A percentile compares a stretch with the other conserved stretches of the same genome.
Conservation (phyloP, 2,113 vertebrate species). For the Zosterops japonicus region DNA sequence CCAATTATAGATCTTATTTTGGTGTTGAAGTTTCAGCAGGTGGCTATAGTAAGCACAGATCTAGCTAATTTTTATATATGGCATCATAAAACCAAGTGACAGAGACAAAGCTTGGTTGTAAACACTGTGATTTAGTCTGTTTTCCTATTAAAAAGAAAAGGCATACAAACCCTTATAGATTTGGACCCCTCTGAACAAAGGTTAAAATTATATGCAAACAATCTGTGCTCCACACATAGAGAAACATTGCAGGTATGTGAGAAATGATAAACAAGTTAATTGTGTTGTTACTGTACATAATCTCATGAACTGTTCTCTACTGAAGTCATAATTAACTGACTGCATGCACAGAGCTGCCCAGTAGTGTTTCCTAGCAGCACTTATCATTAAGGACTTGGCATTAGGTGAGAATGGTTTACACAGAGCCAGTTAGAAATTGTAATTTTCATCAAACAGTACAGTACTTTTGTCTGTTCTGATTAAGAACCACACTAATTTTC, state of each 20-base stretch:
- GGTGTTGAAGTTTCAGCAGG: constrained; percentile 34
- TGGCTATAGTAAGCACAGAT: constrained; percentile 40
- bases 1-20: constrained; percentile 51
- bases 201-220: not conserved
- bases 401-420: constrained; percentile 34
- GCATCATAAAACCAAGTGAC: not conserved
- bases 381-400: constrained; percentile 44
- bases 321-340: constrained; percentile 66
- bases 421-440: constrained; percentile 34
- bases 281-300: constrained; percentile 53
- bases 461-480: constrained; percentile 55
- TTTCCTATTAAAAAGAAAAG: constrained; percentile 45
- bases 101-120: constrained; percentile 26
- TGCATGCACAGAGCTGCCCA: not conserved
- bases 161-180: not conserved
- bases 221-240: not conserved
- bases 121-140: not conserved
- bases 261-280: constrained; percentile 64
- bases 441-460: constrained; percentile 45
- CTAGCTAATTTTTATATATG: constrained; percentile 18
- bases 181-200: constrained; percentile 18
- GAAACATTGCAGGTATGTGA: not conserved
- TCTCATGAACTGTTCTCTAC: constrained; percentile 50
- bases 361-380: constrained; percentile 37
- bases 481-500: constrained; percentile 56